A percentile compares a stretch with the other conserved stretches of the same genome.
These are phyloP conservation scores for Hemistola chrysoprasaria DNA, from an alignment of 2,888 invertebrate species.

Conservation along the genomic window DNA sequence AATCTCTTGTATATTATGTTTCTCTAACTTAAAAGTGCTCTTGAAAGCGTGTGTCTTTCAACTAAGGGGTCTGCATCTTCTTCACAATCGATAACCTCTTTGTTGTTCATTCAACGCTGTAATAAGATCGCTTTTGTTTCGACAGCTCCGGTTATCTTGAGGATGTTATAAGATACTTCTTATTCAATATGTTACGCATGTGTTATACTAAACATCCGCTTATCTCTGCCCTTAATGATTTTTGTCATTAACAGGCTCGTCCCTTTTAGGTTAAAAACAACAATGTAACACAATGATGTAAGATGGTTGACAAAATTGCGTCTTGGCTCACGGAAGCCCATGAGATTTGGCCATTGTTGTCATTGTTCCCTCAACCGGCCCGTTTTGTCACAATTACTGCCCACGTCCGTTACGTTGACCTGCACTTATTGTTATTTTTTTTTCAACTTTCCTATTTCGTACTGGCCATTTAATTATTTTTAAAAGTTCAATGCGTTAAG, in stretches of 20 bases:
- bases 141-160: slow-evolving; percentile 30
- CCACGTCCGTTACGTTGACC: slow-evolving; percentile 27
- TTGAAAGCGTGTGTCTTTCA: no score
- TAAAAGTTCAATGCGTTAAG: no score
- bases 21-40: no score
- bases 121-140: slow-evolving; percentile 42
- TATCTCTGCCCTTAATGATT: slow-evolving; percentile 29
- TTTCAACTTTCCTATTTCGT: slow-evolving; percentile 6
- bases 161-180: slow-evolving; percentile 32
- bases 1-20: no score
- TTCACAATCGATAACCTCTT: slow-evolving; percentile 45
- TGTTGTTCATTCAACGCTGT: slow-evolving; percentile 51
- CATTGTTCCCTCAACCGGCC: slow-evolving; percentile 38
- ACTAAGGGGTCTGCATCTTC: slow-evolving; percentile 1
- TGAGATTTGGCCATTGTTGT: slow-evolving; percentile 47
- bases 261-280: slow-evolving; percentile 2
- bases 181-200: slow-evolving; percentile 21
- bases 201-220: slow-evolving; percentile 22
- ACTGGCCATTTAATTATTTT: no score
- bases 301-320: slow-evolving; percentile 33
- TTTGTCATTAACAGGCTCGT: slow-evolving; percentile 24
- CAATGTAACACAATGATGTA: slow-evolving; percentile 19
- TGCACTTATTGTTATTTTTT: slow-evolving; percentile 19
- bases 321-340: slow-evolving; percentile 38
- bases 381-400: slow-evolving; percentile 36